Conservation (phyloP, 2,797 vertebrate species). For the Carcharodon carcharias region DNA sequence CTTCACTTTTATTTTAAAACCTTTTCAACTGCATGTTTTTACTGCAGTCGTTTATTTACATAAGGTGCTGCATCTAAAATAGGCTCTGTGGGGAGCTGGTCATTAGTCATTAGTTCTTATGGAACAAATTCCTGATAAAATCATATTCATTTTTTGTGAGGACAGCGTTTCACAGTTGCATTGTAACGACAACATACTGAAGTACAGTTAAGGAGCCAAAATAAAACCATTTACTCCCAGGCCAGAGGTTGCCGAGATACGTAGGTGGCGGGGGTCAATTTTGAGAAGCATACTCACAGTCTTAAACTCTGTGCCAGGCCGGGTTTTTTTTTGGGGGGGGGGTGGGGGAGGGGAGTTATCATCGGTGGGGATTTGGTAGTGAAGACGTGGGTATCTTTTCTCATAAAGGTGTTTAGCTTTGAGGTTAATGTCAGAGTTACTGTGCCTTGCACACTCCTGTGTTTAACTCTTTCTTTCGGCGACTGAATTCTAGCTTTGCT, state of each 20-base stretch:
- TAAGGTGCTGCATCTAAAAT: not conserved
- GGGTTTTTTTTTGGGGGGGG: not conserved
- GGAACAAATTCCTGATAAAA: not conserved
- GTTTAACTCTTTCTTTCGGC: not conserved
- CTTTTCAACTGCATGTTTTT: not conserved
- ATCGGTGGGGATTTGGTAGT: not conserved
- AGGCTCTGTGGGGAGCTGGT: not conserved
- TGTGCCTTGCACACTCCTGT: not conserved
- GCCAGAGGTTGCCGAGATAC: not conserved
- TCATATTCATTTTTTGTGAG: not conserved
- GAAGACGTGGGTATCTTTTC: not conserved
- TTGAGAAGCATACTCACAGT: not conserved
- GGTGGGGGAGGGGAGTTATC: too few relatives aligned
- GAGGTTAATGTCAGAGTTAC: not conserved
- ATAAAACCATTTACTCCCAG: not conserved
- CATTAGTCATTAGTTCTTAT: not conserved
- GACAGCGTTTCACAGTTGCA: not conserved
- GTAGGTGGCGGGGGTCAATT: not conserved
- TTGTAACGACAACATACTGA: not conserved
- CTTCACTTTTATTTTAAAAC: slow-evolving; percentile 19
- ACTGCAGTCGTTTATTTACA: not conserved
- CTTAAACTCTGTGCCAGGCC: not conserved
- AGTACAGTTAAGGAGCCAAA: not conserved
- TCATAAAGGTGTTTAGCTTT: not conserved
- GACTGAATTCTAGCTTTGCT: not conserved